Evolutionary conservation across 1,140 invertebrate genomes (phyloP).

Genomic region (Tetragnatha versicolor): DNA sequence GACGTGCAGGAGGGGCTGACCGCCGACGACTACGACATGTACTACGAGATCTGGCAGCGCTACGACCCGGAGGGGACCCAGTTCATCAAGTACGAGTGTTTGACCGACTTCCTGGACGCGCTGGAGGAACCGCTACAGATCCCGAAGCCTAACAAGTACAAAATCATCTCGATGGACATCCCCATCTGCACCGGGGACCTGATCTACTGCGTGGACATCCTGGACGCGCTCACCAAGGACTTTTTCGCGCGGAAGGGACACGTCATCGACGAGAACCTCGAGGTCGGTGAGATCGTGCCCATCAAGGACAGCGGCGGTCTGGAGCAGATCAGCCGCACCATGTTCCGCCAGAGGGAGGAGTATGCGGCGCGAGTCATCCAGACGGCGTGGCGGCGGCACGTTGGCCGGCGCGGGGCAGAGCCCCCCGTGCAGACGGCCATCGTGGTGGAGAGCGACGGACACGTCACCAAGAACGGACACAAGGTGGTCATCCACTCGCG

Average conservation of each 20-base stretch:
- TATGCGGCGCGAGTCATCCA: conserved; percentile 95
- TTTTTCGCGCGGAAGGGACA: conserved; percentile 92
- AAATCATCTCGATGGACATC: conserved; percentile 98
- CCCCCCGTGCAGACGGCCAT: conserved; percentile 72
- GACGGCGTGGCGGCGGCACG: conserved; percentile 77
- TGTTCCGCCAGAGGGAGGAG: conserved; percentile 93
- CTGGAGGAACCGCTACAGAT: conserved; percentile 93
- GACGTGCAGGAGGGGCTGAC: conserved; percentile 98
- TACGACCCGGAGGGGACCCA: conserved; percentile 98
- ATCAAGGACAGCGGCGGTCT: conserved; percentile 84
- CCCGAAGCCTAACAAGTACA: conserved; percentile 98
- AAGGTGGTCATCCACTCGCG: conserved; percentile 87
- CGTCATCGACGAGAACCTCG: conserved; percentile 56
- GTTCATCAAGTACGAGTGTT: conserved; percentile 91
- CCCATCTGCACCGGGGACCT: conserved; percentile 96
- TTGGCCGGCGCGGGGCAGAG: conserved; percentile 59
- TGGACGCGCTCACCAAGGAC: conserved; percentile 89
- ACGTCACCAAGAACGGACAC: conserved; percentile 82
- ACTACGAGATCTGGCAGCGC: conserved; percentile 99
- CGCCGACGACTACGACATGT: conserved; percentile 99
- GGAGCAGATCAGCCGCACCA: conserved; percentile 88
- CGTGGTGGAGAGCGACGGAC: conserved; percentile 81
- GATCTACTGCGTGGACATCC: conserved; percentile 97
- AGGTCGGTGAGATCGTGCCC: conserved; percentile 74
- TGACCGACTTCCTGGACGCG: conserved; percentile 94